phyloP scores from a whole-genome alignment of 2,797 vertebrate genomes.

The Arnoldichthys spilopterus region DNA sequence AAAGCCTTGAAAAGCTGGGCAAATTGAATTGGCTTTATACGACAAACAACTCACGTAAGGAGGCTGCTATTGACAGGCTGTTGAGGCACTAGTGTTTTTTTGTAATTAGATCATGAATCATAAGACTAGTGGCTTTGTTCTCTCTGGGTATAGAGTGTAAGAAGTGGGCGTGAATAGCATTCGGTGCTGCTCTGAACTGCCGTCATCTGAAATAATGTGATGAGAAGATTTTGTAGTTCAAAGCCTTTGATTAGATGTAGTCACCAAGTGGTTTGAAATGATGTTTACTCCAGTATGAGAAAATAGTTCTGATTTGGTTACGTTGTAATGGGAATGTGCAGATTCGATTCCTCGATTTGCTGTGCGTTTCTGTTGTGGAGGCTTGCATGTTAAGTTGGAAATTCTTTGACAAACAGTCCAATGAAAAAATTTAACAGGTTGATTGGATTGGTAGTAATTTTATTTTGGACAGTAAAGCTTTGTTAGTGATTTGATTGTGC shows the following conservation, averaged over 20 bases:
- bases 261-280: neutral
- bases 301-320: neutral
- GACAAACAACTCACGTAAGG: constrained; percentile 14
- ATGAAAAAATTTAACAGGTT: constrained; percentile 17
- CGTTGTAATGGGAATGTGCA: neutral
- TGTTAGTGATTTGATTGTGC: neutral
- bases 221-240: constrained; percentile 2
- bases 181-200: neutral
- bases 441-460: neutral
- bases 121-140: constrained; percentile 9
- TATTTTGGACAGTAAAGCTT: neutral
- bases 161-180: neutral
- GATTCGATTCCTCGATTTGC: neutral
- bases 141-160: constrained; percentile 4
- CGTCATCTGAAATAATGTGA: neutral
- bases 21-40: constrained; percentile 19
- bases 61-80: constrained; percentile 20
- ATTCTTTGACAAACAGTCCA: neutral
- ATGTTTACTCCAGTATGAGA: neutral
- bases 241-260: neutral
- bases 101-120: constrained; percentile 41
- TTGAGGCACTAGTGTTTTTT: constrained; percentile 25
- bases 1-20: neutral
- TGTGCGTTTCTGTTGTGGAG: neutral
- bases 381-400: constrained; percentile 1